Conservation (phyloP, 2,888 invertebrate species). For the Frankliniella fusca region DNA sequence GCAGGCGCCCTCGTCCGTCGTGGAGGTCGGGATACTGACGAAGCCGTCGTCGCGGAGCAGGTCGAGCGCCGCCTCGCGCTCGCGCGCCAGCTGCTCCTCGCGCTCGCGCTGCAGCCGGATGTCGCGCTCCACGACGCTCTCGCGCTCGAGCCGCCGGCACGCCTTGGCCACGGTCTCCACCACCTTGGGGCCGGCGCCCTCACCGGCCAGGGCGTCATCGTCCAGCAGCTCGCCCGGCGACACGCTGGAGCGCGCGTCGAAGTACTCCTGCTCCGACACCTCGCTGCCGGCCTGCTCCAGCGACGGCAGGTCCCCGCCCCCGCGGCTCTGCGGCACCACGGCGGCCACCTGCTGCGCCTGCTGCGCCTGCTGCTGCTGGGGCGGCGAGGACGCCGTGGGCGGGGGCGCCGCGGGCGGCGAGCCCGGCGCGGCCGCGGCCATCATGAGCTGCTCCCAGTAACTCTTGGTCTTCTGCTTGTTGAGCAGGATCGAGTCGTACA, state of each 20-base stretch:
- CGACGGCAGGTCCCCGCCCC: constrained; percentile 11
- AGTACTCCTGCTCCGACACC: constrained; percentile 37
- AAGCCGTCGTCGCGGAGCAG: constrained; percentile 42
- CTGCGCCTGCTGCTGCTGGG: neutral
- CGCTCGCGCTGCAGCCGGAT: constrained; percentile 49
- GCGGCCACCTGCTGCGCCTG: neutral
- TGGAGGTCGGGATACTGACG: constrained; percentile 40
- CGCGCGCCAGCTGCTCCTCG: constrained; percentile 50
- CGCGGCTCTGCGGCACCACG: neutral
- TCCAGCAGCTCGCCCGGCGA: neutral
- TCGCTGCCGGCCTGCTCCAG: constrained; percentile 35
- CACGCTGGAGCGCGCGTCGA: constrained; percentile 34
- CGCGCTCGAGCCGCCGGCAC: constrained; percentile 19
- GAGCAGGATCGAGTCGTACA: constrained; percentile 43
- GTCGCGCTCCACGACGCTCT: constrained; percentile 47
- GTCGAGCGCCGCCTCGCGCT: constrained; percentile 52
- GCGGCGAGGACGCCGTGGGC: neutral
- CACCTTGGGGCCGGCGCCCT: constrained; percentile 35
- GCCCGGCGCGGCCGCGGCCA: constrained; percentile 38
- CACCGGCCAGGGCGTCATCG: neutral
- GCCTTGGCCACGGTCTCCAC: constrained; percentile 36
- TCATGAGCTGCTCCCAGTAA: constrained; percentile 44
- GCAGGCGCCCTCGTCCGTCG: constrained; percentile 44
- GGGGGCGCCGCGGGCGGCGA: neutral
- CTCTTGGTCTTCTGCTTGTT: constrained; percentile 44